phyloP scores from a whole-genome alignment of 1,140 invertebrate species.

The Brachionus koreanus region DNA sequence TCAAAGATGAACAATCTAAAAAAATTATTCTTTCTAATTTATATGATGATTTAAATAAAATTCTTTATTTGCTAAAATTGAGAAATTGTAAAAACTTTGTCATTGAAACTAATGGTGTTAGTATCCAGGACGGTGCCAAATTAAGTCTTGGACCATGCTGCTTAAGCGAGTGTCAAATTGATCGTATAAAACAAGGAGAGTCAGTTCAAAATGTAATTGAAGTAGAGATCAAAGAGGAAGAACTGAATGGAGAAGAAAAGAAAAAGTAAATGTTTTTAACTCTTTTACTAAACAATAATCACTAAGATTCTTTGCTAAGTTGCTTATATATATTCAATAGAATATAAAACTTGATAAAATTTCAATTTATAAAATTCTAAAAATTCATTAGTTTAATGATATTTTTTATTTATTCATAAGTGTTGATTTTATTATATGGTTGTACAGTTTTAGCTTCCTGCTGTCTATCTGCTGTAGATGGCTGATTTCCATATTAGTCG shows the following conservation, averaged over 20 bases:
- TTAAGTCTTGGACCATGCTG: background rate
- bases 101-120: background rate
- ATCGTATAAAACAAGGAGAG: conserved; percentile 24
- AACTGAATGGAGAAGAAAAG: background rate
- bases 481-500: too few species aligned
- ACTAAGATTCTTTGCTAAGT: background rate
- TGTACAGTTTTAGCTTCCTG: too few species aligned
- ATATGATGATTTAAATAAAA: conserved; percentile 51
- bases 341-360: too few species aligned
- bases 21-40: conserved; percentile 52
- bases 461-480: too few species aligned
- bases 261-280: background rate
- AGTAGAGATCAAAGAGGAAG: background rate
- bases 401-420: too few species aligned
- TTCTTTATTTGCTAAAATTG: conserved; percentile 40
- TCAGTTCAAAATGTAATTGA: conserved; percentile 32
- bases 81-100: conserved; percentile 34
- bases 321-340: background rate
- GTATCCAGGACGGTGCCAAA: conserved; percentile 7
- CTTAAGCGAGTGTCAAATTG: background rate
- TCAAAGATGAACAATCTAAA: conserved; percentile 53
- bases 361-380: too few species aligned
- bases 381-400: too few species aligned
- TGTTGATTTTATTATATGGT: too few species aligned
- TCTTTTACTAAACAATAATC: background rate